These are phyloP conservation scores for Paracentrotus lividus DNA, from an alignment of 53 echinoderm and acorn worm genomes.

Conservation along the genomic window DNA sequence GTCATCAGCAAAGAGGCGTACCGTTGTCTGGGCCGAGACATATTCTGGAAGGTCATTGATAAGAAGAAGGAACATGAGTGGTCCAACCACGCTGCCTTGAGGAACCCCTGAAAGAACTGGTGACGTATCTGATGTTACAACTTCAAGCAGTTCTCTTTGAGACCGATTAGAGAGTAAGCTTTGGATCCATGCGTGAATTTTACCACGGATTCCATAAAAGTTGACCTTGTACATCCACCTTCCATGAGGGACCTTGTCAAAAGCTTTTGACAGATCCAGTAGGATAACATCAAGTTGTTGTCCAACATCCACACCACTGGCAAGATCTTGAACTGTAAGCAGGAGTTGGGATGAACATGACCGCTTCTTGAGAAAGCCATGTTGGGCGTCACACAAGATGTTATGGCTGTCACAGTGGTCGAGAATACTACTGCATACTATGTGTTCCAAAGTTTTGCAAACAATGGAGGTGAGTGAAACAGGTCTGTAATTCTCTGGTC, in stretches of 20 bases:
- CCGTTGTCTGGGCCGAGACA: neutral
- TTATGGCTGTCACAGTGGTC: no score
- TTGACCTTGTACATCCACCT: neutral
- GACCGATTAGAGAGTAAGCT: neutral
- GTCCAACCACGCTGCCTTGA: neutral
- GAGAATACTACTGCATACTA: no score
- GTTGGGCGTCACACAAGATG: no score
- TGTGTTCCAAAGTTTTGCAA: conserved; percentile 5
- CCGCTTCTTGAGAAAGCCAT: neutral
- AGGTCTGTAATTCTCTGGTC: conserved; percentile 24
- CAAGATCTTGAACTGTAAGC: neutral
- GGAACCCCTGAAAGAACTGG: neutral
- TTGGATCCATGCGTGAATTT: neutral
- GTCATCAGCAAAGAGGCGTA: neutral
- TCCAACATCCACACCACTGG: neutral
- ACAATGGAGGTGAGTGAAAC: conserved; percentile 48
- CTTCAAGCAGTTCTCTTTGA: neutral
- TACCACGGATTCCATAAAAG: conserved; percentile 4
- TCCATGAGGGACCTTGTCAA: neutral
- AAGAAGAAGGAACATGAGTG: neutral
- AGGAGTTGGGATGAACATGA: neutral
- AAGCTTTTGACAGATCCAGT: neutral
- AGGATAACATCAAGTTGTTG: neutral
- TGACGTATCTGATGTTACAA: neutral
- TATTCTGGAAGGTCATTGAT: neutral